phyloP scores from a whole-genome alignment of 37 sponge, comb jelly and placozoan genomes.

The Ephydatia muelleri region DNA sequence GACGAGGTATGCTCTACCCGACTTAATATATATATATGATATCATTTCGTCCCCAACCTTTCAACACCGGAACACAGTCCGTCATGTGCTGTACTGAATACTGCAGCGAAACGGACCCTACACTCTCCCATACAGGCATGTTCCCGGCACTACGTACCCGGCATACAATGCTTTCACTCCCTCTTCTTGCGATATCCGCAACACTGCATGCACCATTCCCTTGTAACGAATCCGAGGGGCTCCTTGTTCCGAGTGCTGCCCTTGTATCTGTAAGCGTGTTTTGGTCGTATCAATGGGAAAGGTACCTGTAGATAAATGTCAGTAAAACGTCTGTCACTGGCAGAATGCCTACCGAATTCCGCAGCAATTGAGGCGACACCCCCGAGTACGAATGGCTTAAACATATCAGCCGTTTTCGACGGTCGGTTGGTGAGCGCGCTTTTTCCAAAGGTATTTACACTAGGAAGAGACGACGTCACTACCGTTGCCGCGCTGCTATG shows the following conservation, averaged over 20 bases:
- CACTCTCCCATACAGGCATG: too few relatives aligned
- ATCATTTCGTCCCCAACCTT: not conserved
- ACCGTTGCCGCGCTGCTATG: not conserved
- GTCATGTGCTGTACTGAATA: not conserved
- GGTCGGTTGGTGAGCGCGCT: too few relatives aligned
- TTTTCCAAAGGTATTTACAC: not conserved
- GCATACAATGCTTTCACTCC: conserved; percentile 74
- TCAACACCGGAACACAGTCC: not conserved
- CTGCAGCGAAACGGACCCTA: too few relatives aligned
- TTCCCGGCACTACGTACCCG: conserved; percentile 77
- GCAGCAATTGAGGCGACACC: conserved; percentile 90
- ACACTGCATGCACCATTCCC: conserved; percentile 86
- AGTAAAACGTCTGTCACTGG: not conserved
- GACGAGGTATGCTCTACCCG: too few relatives aligned
- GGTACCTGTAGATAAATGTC: conserved; percentile 64
- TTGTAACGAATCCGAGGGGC: conserved; percentile 43
- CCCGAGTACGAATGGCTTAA: conserved; percentile 86
- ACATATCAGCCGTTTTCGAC: not conserved
- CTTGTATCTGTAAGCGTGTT: conserved; percentile 82
- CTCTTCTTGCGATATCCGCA: conserved; percentile 73
- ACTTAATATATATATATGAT: not conserved
- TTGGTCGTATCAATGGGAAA: conserved; percentile 92
- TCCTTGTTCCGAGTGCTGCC: conserved; percentile 60
- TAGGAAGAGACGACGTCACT: not conserved
- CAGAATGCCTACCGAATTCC: conserved; percentile 74